Conservation (phyloP, 2,797 vertebrate species). For the Perdix hodgsoniae region DNA sequence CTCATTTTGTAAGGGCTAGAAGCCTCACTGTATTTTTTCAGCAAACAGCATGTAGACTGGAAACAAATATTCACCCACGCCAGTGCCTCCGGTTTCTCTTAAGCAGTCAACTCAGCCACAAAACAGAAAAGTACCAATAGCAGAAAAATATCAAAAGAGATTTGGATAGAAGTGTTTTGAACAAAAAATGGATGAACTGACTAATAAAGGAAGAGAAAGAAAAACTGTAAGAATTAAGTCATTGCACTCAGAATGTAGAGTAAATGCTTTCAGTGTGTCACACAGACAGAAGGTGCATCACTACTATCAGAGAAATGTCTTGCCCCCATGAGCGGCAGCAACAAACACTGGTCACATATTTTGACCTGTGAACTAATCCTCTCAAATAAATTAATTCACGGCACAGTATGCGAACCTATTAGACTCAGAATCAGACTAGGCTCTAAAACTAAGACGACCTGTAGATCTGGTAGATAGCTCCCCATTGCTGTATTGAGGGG, state of each 20-base stretch:
- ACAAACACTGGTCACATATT: not conserved
- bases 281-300: not conserved
- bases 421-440: not conserved
- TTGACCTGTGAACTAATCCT: not conserved
- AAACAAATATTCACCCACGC: slow-evolving; percentile 56
- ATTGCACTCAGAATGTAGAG: not conserved
- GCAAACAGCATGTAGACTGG: slow-evolving; percentile 39
- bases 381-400: not conserved
- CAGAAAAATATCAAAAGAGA: not conserved
- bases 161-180: not conserved
- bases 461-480: not conserved
- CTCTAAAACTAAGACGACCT: not conserved
- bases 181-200: not conserved
- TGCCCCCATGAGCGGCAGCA: not conserved
- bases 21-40: slow-evolving; percentile 55
- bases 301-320: not conserved
- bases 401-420: not conserved
- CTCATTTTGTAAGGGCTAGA: slow-evolving; percentile 70
- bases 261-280: not conserved
- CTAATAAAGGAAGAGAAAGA: not conserved
- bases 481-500: not conserved
- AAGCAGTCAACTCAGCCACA: slow-evolving; percentile 32
- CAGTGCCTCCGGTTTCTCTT: slow-evolving; percentile 15
- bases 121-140: not conserved
- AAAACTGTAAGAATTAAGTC: not conserved